Base-by-base conservation (phyloP, 2,113 vertebrate genomes). In the Dicaeum eximium region DNA sequence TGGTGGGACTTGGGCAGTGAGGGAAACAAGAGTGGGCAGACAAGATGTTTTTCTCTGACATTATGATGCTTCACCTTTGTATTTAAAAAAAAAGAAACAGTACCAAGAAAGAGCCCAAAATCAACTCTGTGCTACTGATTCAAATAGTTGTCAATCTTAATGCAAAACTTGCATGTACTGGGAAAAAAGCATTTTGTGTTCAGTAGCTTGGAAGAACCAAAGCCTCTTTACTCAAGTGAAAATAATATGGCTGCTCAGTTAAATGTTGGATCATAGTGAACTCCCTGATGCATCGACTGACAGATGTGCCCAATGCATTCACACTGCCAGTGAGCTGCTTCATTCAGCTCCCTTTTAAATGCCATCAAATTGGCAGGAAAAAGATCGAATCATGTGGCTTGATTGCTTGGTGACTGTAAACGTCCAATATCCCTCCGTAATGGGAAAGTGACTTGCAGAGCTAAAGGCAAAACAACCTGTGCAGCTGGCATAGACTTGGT, bases 181-280 rank as follows among this genome's bases (percentile, higher is more conserved):
- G 64, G 62, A 27, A 48, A 77, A 37, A 88, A 58, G 8, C 64
- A 50, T 14, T 69, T 20, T 45, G 44, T 62, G 71, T 83, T 95
- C 81, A 73, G 45, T 93, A 80, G 91, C 74, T 91, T 0, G 2
- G 71, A 82, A 80, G 38, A 95, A 66, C 62, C 66, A 21, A 82
- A 93, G 38, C 61, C 37, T 38, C 38, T 92, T 90, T 88, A 94
- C 95, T 90, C 75, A 48, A 94, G 88, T 93, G 95, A 89, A 95
- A 84, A 80, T 94, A 93, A 95, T 87, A 65, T 25, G 74, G 54
- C 81, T 95, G 81, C 94, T 94, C 84, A 77, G 93, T 95, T 96
- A 92, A 95, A 81, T 91, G 62, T 92, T 87, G 90, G 73, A 89
- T 79, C 93, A 74, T 45, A 19, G 56, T 83, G 69, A 91, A 51